Base-by-base conservation (phyloP, 2,113 vertebrate genomes). In the Istiophorus platypterus region DNA sequence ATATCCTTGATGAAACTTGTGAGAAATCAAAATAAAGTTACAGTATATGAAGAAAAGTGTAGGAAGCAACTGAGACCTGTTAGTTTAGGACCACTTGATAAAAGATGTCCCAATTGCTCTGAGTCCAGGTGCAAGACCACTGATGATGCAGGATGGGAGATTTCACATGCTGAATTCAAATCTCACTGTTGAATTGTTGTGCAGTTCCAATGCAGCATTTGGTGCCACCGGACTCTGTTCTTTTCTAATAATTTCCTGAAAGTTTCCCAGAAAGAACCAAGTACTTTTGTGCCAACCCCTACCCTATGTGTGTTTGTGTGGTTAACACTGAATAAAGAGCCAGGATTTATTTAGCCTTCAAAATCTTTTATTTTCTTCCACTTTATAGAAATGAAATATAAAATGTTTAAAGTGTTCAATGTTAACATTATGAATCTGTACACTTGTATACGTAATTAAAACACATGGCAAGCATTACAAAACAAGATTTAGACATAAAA, bases 321-420 rank as follows among this genome's bases (percentile, higher is more conserved):
- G 37, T 39, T 39, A 2, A 39, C 37, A 39, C 37, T 39, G 49
- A 82, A 39, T 10, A 54, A 26, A 52, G 54, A 84, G 6, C 26
- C 52, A 27, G 24, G 10, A 17, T 27, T 18, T 9, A 17, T 68
- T 76, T 54, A 68, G 49, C 7, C 0, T 66, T 80, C 31, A 52
- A 78, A 58, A 62, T 3, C 27, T 88, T 88, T 92, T 84, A 85
- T 80, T 92, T 85, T 31, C 24, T 80, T 63, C 26, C 3, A 5
- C 1, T 67, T 77, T 37, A 61, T 72, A 68, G 14, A 85, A 88
- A 80, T 58, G 41, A 87, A 82, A 74, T 80, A 62, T 37, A 75
- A 81, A 63, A 79, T 20, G 27, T 65, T 66, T 45, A 29, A 22
- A 47, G 8, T 65, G 20, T 76, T 11, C 81, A 72, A 86, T 68